Evolutionary conservation across 2,888 invertebrate species (phyloP).

Genomic region (Schizaphis graminum): DNA sequence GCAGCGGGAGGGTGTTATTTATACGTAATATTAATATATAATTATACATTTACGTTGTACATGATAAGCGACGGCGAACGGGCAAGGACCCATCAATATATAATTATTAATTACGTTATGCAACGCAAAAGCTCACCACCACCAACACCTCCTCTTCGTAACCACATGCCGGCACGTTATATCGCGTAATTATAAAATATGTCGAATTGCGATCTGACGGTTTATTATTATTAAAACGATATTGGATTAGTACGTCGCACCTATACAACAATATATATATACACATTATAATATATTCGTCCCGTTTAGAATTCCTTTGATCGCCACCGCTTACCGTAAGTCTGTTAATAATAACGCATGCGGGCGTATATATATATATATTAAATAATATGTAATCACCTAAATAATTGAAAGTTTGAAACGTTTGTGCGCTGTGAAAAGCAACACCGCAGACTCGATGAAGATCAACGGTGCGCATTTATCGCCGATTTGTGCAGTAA

Average conservation of each 20-base stretch:
- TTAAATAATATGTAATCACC: not conserved
- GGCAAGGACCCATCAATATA: not conserved
- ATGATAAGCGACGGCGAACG: not conserved
- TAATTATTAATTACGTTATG: not conserved
- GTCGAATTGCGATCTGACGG: not conserved
- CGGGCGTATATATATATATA: not conserved
- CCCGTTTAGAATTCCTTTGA: not conserved
- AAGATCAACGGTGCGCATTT: not conserved
- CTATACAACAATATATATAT: not conserved
- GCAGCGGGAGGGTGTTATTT: not conserved
- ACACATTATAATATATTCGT: not conserved
- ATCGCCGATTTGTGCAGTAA: not conserved
- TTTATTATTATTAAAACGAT: not conserved
- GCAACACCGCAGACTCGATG: not conserved
- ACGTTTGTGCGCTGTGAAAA: not conserved
- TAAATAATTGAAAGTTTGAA: not conserved
- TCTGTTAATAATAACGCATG: not conserved
- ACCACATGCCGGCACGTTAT: not conserved
- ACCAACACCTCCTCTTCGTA: not conserved
- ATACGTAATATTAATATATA: not conserved
- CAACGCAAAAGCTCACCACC: not conserved
- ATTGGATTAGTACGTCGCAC: not conserved
- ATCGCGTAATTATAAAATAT: not conserved
- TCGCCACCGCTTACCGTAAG: not conserved
- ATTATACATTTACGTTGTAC: not conserved